Evolutionary conservation across 2,797 vertebrate species (phyloP), one percentile per base, ranked within the genome.

Genomic region (Thamnophis elegans): DNA sequence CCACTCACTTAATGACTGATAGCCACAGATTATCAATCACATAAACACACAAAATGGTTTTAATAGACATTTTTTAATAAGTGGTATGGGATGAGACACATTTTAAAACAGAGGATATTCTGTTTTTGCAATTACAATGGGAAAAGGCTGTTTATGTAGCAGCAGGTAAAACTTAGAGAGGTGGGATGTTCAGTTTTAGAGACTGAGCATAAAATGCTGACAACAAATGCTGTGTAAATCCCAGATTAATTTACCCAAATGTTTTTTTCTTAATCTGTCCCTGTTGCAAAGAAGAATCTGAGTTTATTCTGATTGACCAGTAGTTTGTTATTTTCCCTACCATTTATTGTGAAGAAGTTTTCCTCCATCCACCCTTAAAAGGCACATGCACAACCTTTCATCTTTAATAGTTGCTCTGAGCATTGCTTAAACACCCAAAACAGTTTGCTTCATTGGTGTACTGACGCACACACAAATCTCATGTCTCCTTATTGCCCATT

Each of bases 161-260:
- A 90, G 32, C 58, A 65, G 65, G 51, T 82, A 92, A 88, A 93
- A 32, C 51, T 90, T 73, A 62, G 20, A 85, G 32, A 58, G 56
- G 8, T 82, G 47, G 55, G 7, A 56, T 87, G 42, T 85, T 78
- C n/a, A 88, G 82, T 32, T 89, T 89, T 87, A 85, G 90, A 91
- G 60, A 60, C 2, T 88, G 89, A 65, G 55, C 53, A 65, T 53
- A 88, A 85, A 90, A 88, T 28, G 65, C 55, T 88, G 89, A 90
- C 91, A 87, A 86, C 47, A 87, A 91, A 91, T 87, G 88, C 91
- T 54, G 55, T 36, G 65, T 56, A 93, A 93, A 90, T 90, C 68
- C 89, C 92, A 88, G 59, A 92, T 93, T 90, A 90, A 90, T 88
- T 88, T 90, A 90, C 85, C 85, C 58, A 92, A 90, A 88, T 92